Conservation (phyloP, 2,113 vertebrate genomes). For the Rattus norvegicus region DNA sequence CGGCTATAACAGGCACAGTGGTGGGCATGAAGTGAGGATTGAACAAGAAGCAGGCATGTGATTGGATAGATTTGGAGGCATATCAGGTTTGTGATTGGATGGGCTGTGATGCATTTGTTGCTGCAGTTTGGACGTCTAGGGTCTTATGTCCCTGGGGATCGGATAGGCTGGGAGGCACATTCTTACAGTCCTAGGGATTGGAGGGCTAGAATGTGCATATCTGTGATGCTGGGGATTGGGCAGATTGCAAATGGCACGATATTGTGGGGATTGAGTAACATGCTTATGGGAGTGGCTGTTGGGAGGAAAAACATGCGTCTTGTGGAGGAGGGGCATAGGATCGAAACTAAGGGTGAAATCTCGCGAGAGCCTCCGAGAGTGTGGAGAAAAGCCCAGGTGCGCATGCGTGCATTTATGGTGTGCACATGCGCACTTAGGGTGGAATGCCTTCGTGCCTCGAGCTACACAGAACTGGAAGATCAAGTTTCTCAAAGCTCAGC, state of each 20-base stretch:
- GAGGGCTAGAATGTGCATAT: background rate
- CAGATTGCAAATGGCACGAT: background rate
- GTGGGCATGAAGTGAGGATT: background rate
- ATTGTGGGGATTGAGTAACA: background rate
- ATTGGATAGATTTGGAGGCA: no score
- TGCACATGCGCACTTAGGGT: background rate
- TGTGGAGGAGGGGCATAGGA: background rate
- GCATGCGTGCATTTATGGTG: background rate
- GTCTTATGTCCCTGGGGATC: background rate
- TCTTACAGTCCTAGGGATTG: background rate
- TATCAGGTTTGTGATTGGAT: background rate
- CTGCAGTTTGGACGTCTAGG: background rate
- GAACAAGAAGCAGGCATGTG: background rate
- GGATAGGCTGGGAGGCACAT: background rate
- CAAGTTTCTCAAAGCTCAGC: no score
- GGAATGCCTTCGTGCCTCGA: background rate
- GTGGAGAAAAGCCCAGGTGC: background rate
- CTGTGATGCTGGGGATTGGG: background rate
- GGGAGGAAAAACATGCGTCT: background rate
- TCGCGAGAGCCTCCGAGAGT: background rate
- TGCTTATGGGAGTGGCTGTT: background rate
- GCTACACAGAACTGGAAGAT: background rate
- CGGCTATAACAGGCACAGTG: no score
- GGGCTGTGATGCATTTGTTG: background rate
- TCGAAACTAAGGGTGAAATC: background rate